These are phyloP conservation scores for Melanotaenia trifasciata DNA, from an alignment of 2,797 vertebrate genomes.

Conservation along the genomic window DNA sequence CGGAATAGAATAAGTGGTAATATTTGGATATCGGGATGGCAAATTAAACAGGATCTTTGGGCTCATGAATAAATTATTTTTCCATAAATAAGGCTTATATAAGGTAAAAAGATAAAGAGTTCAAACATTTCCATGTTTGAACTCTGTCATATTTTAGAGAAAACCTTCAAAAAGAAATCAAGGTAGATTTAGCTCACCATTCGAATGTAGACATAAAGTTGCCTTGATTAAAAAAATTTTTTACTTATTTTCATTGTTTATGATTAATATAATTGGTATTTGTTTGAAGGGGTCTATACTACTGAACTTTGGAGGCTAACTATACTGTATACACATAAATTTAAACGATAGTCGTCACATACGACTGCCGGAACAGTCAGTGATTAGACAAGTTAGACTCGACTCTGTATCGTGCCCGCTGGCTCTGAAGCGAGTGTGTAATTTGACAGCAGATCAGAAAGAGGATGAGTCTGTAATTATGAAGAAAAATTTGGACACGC, in stretches of 20 bases:
- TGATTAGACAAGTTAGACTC: neutral
- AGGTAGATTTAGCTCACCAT: too few species aligned
- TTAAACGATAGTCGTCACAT: neutral
- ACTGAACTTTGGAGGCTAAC: neutral
- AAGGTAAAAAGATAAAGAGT: neutral
- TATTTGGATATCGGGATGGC: neutral
- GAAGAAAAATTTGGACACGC: constrained; percentile 9
- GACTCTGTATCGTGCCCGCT: neutral
- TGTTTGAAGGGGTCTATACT: neutral
- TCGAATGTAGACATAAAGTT: too few species aligned
- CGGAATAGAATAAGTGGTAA: neutral
- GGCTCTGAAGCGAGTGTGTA: neutral
- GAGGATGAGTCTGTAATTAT: constrained; percentile 19
- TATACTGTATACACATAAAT: neutral
- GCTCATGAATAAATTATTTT: neutral
- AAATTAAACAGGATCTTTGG: neutral
- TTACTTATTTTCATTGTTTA: neutral
- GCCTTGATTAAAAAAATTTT: neutral
- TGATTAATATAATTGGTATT: neutral
- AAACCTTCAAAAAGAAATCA: too few species aligned
- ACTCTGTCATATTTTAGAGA: too few species aligned
- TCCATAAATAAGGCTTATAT: too few species aligned
- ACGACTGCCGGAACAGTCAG: neutral
- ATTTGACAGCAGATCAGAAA: neutral
- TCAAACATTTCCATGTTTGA: neutral